phyloP scores from a whole-genome alignment of 1,140 invertebrate genomes.

The Propsilocerus akamusi region DNA sequence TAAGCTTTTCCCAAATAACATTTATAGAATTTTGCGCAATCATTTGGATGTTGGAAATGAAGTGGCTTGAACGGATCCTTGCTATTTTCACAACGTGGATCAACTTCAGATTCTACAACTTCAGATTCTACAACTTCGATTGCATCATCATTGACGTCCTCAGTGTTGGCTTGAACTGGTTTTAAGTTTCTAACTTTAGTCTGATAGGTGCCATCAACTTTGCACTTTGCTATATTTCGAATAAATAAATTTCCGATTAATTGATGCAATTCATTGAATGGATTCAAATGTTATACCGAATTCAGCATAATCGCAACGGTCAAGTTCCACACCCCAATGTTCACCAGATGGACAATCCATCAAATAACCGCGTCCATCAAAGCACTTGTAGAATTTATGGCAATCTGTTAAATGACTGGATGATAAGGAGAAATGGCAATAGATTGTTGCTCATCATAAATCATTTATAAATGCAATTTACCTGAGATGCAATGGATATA shows the following conservation, averaged over 20 bases:
- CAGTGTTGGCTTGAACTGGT: background rate
- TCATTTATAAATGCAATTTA: background rate
- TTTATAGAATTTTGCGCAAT: background rate
- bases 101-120: background rate
- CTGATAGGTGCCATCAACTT: background rate
- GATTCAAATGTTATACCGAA: too few species aligned
- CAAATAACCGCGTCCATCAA: background rate
- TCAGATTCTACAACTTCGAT: background rate
- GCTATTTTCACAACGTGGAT: background rate
- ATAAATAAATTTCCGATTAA: too few species aligned
- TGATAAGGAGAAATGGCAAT: background rate
- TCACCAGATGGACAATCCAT: background rate
- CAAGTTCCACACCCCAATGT: background rate
- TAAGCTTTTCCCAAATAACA: background rate
- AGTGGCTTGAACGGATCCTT: background rate
- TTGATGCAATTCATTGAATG: too few species aligned
- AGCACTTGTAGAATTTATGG: background rate
- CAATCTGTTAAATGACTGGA: conserved; percentile 1
- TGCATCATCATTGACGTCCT: background rate
- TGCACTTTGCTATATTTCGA: background rate
- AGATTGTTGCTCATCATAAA: background rate
- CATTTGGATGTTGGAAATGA: background rate
- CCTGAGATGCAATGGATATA: background rate
- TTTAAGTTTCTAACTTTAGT: background rate
- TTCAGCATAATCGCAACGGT: background rate